Percentiles rank a stretch among this genome's conserved stretches.
These are phyloP conservation scores for Poeciliopsis gracilis DNA, from an alignment of 2,797 vertebrate species.

Conservation along the genomic window DNA sequence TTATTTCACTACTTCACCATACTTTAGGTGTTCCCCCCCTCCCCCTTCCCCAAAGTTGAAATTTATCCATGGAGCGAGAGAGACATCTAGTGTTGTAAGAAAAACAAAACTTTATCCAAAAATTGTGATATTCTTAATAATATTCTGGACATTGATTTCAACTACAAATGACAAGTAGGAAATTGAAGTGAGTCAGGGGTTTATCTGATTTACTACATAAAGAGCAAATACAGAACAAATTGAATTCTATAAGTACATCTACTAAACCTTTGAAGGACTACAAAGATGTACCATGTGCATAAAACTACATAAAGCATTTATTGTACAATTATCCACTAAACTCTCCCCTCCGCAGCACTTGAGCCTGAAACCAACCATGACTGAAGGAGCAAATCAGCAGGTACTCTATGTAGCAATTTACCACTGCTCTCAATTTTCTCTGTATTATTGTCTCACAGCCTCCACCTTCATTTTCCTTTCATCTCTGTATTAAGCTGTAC, in stretches of 20 bases:
- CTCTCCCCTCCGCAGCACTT: constrained; percentile 1
- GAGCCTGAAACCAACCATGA: constrained; percentile 22
- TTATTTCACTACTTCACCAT: constrained; percentile 57
- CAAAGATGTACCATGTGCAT: neutral
- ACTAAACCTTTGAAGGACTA: neutral
- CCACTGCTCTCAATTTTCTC: constrained; percentile 44
- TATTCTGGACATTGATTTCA: neutral
- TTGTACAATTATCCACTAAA: neutral
- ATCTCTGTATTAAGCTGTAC: constrained; percentile 41
- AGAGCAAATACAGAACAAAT: neutral
- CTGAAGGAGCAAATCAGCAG: constrained; percentile 1
- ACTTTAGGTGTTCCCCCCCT: constrained; percentile 36
- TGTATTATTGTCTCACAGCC: constrained; percentile 42
- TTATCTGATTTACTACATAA: neutral
- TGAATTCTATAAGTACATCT: neutral
- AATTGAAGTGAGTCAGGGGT: neutral
- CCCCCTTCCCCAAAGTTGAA: neutral
- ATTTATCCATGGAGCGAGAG: constrained; percentile 82
- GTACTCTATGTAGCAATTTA: constrained; percentile 43
- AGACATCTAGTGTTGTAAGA: constrained; percentile 81
- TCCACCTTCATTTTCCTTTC: constrained; percentile 39
- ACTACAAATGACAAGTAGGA: neutral
- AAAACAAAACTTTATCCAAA: constrained; percentile 11
- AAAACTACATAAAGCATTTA: neutral
- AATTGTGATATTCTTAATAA: neutral